Conservation (phyloP, 2,797 vertebrate genomes). For the Sebastes diaconus region DNA sequence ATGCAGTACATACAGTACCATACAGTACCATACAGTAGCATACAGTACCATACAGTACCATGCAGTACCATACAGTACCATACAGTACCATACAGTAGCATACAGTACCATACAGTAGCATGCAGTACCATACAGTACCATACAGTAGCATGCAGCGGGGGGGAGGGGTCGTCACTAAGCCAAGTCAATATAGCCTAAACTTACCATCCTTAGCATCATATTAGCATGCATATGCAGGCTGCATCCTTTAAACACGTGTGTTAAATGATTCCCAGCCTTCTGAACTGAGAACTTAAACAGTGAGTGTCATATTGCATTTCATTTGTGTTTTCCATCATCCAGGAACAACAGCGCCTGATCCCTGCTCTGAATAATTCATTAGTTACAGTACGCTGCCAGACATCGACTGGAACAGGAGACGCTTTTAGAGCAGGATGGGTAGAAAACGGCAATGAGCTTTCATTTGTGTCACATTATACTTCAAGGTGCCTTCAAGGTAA, state of each 20-base stretch:
- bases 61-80: no score
- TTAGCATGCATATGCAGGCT: conserved; percentile 3
- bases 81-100: no score
- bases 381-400: conserved; percentile 50
- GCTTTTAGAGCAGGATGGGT: conserved; percentile 38
- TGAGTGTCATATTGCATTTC: conserved; percentile 38
- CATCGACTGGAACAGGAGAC: conserved; percentile 57
- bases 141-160: neutral
- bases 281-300: conserved; percentile 28
- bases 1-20: no score
- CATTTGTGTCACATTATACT: conserved; percentile 36
- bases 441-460: conserved; percentile 20
- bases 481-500: conserved; percentile 55
- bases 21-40: no score
- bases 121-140: no score
- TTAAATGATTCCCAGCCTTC: neutral
- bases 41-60: no score
- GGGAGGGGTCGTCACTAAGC: neutral
- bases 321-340: conserved; percentile 40
- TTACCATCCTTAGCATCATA: neutral
- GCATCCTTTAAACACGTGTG: neutral
- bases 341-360: conserved; percentile 41
- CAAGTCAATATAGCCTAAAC: neutral
- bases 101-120: no score
- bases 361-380: conserved; percentile 73